Base-by-base conservation (phyloP, 2,888 invertebrate species). In the Coelinius sp. region DNA sequence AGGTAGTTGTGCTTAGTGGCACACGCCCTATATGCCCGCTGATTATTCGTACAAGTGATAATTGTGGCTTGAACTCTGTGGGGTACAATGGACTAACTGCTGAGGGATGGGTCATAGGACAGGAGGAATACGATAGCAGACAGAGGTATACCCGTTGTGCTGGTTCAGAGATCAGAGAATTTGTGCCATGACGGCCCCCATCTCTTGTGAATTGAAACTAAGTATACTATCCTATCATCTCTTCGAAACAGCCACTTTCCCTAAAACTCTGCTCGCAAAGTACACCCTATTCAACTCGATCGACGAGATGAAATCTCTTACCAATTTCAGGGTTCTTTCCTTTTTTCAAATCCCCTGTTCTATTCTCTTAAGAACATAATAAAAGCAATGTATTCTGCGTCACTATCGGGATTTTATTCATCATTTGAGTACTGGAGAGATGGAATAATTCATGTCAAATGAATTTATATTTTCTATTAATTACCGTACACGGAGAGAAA, bases 1-100 rank as follows among this genome's bases (percentile, higher is more conserved):
- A 81, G 78, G 78, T 78, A 78, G 76, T 77, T 78, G 76, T 76
- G 77, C 77, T 80, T 17, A 76, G 78, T 79, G 75, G 73, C 74
- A 41, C 59, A 52, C 56, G 38, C 69, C 64, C 67, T 46, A 63
- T 63, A 62, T 44, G 46, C 44, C 67, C 73, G 20, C 53, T 62
- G 66, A 67, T 64, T 66, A 44, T 31, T 53, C 66, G 71, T 78
- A 74, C 76, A 75, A 81, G 79, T 77, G 81, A 82, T 84, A 83
- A 84, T 83, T 81, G 81, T 78, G 78, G 81, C 77, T 79, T 79
- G 74, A 78, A 77, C 73, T 74, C 62, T 64, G 72, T 73, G 76
- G 46, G 71, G 66, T 71, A 74, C 77, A 79, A 77, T 80, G 73
- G 76, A 62, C 69, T 67, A 68, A 72, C 73, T 35, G 64, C 44